Percentiles rank a stretch among this genome's conserved stretches.
These are phyloP conservation scores for Aphidius ervi DNA, from an alignment of 1,140 invertebrate genomes.

Conservation along the genomic window DNA sequence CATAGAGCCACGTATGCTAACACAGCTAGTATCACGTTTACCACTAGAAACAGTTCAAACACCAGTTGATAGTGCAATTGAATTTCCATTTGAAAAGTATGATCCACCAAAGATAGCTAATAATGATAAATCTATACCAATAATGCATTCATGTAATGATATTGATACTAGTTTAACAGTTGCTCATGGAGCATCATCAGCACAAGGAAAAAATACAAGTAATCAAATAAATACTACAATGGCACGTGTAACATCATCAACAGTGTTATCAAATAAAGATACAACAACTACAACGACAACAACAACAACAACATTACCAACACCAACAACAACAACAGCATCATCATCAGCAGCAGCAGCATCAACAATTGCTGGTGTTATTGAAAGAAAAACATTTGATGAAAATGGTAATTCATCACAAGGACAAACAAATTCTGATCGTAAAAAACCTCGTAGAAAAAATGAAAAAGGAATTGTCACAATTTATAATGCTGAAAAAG, in stretches of 20 bases:
- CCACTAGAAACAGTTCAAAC: conserved; percentile 48
- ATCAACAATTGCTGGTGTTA: conserved; percentile 35
- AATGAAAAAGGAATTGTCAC: conserved; percentile 60
- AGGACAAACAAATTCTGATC: conserved; percentile 46
- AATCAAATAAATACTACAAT: conserved; percentile 37
- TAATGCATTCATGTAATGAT: conserved; percentile 42
- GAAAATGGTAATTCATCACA: conserved; percentile 65
- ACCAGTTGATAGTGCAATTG: conserved; percentile 45
- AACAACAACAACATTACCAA: background rate
- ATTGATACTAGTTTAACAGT: conserved; percentile 32
- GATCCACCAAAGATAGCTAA: conserved; percentile 44
- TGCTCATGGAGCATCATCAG: conserved; percentile 28
- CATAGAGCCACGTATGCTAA: conserved; percentile 41
- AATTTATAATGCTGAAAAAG: conserved; percentile 60
- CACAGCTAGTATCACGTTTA: conserved; percentile 56
- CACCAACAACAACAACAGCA: background rate
- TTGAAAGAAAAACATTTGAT: conserved; percentile 60
- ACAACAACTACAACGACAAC: background rate
- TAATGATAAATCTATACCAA: conserved; percentile 42
- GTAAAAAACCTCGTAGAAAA: conserved; percentile 55
- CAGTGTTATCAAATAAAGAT: background rate
- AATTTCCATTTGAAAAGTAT: conserved; percentile 43
- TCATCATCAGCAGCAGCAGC: conserved; percentile 31
- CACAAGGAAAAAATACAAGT: conserved; percentile 34
- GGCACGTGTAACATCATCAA: conserved; percentile 19